A percentile compares a stretch with the other conserved stretches of the same genome.
Conservation (phyloP, 1,140 invertebrate genomes). For the Drosophila bocqueti region DNA sequence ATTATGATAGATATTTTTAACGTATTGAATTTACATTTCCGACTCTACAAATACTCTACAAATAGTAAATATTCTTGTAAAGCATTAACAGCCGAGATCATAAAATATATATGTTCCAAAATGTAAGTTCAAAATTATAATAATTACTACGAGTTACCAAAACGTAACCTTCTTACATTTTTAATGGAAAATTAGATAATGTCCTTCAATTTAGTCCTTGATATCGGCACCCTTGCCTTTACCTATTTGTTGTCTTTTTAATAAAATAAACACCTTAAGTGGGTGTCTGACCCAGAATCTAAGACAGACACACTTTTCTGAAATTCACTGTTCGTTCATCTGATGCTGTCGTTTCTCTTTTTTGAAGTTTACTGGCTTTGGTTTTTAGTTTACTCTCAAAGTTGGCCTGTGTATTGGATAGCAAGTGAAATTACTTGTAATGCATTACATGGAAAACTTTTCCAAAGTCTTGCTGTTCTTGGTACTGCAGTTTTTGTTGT, state of each 20-base stretch:
- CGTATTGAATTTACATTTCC: too few species aligned
- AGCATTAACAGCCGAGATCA: too few species aligned
- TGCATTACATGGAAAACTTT: constrained; percentile 80
- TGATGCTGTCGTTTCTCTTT: constrained; percentile 40
- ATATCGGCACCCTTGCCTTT: neutral
- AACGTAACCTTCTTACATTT: too few species aligned
- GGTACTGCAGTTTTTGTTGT: constrained; percentile 39
- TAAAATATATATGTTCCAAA: too few species aligned
- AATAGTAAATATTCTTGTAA: too few species aligned
- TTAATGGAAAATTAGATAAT: too few species aligned
- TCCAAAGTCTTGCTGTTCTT: constrained; percentile 32
- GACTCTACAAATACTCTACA: too few species aligned
- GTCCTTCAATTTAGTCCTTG: neutral
- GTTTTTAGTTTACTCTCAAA: constrained; percentile 62
- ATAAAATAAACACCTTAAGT: constrained; percentile 18
- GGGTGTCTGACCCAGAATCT: constrained; percentile 31
- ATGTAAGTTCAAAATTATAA: too few species aligned
- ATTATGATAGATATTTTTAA: neutral
- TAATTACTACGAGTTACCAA: too few species aligned
- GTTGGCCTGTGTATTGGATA: constrained; percentile 48
- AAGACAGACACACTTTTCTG: neutral
- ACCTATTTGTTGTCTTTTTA: neutral
- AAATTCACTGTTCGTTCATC: constrained; percentile 23
- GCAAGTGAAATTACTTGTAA: constrained; percentile 82
- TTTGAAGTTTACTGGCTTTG: constrained; percentile 57